Evolutionary conservation across 1,140 invertebrate genomes (phyloP), one percentile per base, ranked within the genome.

Genomic region (Lucilia cuprina): DNA sequence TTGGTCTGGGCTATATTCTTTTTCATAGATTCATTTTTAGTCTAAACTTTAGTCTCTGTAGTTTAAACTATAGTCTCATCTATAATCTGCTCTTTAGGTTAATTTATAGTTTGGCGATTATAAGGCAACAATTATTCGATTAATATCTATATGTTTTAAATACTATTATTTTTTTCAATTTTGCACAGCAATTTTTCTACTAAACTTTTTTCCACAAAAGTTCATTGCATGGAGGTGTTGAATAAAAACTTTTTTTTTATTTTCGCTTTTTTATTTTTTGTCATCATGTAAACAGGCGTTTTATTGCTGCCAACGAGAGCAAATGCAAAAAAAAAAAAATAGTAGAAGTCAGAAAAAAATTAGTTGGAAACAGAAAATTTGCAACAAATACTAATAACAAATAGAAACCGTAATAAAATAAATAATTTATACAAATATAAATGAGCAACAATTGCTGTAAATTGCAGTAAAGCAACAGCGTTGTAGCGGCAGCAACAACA

Each of bases 201-300:
- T 70, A 70, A n/a, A 5, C 19, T 60, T 60, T 60, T 60, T n/a
- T 30, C 25, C 5, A 60, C 5, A 12, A 25, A 49, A 80, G 77
- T 49, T 47, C 41, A 50, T 21, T 80, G 19, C 41, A 80, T 80
- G 77, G 41, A 80, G 77, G 77, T 80, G 77, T 80, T 50, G 21
- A 21, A 21, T 80, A 13, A 5, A 34, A 74, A n/a, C n/a, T n/a
- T 74, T 74, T 74, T n/a, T 21, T 21, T 74, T 13, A 41, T 74
- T 13, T 12, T 21, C 17, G 34, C 41, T 35, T 78, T n/a, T 47
- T 35, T 41, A 12, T 74, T 25, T 25, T 74, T 74, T 74, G 17
- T 41, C 74, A 14, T 47, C 17, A 70, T 70, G 65, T 25, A 70
- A 70, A 70, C 5, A 21, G 65, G 65, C 21, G 65, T 70, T 70